phyloP scores from a whole-genome alignment of 2,113 vertebrate species.

The Ictalurus furcatus region DNA sequence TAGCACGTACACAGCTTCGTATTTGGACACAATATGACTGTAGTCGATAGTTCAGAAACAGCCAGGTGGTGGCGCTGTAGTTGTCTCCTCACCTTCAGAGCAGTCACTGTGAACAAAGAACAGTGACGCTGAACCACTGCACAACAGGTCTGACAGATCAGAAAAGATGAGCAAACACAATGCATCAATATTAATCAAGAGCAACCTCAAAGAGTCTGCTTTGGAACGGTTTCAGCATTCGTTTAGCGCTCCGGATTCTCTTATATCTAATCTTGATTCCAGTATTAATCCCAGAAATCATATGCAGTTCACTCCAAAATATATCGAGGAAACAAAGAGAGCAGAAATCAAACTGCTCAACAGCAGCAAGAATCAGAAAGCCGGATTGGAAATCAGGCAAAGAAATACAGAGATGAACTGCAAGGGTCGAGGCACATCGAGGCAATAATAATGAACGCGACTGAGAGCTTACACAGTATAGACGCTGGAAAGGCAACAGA shows the following conservation, averaged over 20 bases:
- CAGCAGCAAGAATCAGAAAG: neutral
- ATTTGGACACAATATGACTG: neutral
- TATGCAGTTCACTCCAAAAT: neutral
- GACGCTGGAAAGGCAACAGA: too few species aligned
- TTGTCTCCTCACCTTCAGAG: neutral
- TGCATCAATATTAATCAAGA: neutral
- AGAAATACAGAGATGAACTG: neutral
- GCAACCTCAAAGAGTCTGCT: neutral
- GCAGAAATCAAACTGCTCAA: neutral
- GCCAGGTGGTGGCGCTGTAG: conserved; percentile 32
- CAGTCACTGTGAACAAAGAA: neutral
- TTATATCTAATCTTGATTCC: neutral
- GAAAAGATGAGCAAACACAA: neutral
- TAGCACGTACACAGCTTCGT: neutral
- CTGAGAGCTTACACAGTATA: too few species aligned
- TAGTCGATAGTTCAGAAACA: neutral
- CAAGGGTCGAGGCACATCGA: too few species aligned
- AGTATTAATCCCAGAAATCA: neutral
- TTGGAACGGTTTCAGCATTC: neutral
- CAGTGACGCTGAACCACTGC: neutral
- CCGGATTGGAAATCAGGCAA: neutral
- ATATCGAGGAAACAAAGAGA: neutral
- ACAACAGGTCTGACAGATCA: neutral
- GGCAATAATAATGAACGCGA: too few species aligned
- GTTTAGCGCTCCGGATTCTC: neutral